Evolutionary conservation across 1,140 invertebrate genomes (phyloP), one percentile per base, ranked within the genome.

Genomic region (Homarus americanus): DNA sequence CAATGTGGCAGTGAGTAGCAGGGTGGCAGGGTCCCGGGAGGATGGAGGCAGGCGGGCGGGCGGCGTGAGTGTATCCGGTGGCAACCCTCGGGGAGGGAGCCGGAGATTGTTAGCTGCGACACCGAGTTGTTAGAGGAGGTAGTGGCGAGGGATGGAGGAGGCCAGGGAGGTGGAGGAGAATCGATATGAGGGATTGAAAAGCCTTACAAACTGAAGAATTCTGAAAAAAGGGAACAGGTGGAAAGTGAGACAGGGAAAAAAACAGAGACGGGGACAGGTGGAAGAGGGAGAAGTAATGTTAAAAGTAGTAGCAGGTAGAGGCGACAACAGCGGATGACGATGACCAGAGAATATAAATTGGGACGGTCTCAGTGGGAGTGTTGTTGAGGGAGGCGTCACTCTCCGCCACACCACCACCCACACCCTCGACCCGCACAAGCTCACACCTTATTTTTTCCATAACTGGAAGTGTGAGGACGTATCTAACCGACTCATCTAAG

Each of bases 51-150:
- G 69, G 73, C 24, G 41, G 34, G 84, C 10, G 85, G 75, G 32
- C 73, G 73, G 40, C 20, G 58, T n/a, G 34, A 63, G 78, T 82
- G 87, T 73, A 82, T 82, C 87, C 40, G 53, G 87, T 79, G 34
- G 87, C 69, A 82, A 85, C 38, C 82, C 82, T 73, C 63, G 66
- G 82, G 85, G 85, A 53, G n/a, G 75, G 75, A 41, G 49, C 75
- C 53, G 32, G 85, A 78, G 49, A 80, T 79, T 80, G 76, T 80
- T 87, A 78, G 76, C 53, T 78, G 85, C 53, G 75, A 76, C 85
- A 79, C 75, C 75, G 34, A 41, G 76, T 63, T 69, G 76, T 87
- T 78, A 87, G 53, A 36, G 72, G 32, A 66, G 63, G 12, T 38
- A 17, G 0, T 34, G 28, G 66, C 15, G 36, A 53, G 40, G 32